Percentiles rank a stretch among this genome's conserved stretches.
phyloP scores from a whole-genome alignment of 2,113 vertebrate species.

The Cacatua alba region DNA sequence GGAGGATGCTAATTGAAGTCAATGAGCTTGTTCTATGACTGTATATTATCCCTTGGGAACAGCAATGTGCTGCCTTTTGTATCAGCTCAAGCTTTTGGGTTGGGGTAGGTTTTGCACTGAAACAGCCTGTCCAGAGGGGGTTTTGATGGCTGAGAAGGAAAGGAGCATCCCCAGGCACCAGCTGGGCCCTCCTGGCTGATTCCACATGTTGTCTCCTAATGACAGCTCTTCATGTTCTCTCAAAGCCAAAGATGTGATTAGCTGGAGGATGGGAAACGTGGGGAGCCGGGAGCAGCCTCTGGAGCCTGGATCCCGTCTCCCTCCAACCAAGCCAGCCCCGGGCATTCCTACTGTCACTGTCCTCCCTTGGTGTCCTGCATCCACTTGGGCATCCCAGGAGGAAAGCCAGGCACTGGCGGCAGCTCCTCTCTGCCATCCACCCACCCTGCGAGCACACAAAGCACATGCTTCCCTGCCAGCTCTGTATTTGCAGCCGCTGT shows the following conservation, averaged over 20 bases:
- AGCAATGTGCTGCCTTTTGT: rapidly evolving
- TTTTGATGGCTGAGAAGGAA: neutral
- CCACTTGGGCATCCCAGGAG: neutral
- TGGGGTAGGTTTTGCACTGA: neutral
- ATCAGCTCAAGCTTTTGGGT: neutral
- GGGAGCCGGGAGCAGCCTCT: neutral
- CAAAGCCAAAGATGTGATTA: neutral
- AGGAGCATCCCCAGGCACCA: neutral
- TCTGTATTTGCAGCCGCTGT: neutral
- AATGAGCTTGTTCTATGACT: neutral
- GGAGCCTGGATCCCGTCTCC: neutral
- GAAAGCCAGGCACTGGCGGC: neutral
- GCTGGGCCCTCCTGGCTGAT: neutral
- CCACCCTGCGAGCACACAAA: neutral
- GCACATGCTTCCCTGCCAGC: neutral
- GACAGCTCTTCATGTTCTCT: neutral
- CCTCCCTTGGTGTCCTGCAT: neutral
- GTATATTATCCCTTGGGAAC: neutral
- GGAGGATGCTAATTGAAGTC: neutral
- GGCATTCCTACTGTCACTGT: neutral
- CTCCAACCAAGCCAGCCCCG: neutral
- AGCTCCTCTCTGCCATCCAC: neutral
- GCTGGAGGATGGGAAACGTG: neutral
- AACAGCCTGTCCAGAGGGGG: neutral
- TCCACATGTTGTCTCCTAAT: neutral